These are phyloP conservation scores for Allolobophora icterica DNA, from an alignment of 2,888 invertebrate genomes.

Conservation along the genomic window DNA sequence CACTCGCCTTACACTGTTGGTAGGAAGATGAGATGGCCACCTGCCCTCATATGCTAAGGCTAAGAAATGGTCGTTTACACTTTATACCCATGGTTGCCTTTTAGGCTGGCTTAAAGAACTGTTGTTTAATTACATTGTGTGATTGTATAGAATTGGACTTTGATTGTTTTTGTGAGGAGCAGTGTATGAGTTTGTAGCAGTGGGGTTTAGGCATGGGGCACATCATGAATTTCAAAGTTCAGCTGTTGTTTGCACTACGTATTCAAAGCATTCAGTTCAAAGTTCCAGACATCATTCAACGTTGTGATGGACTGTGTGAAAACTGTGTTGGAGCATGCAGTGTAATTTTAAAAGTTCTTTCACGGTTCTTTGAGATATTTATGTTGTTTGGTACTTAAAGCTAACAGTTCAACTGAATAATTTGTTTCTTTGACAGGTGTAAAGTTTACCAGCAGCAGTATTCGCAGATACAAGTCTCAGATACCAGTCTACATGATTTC, in stretches of 20 bases:
- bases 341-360: neutral
- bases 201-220: neutral
- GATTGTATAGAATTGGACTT: neutral
- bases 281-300: neutral
- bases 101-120: no score
- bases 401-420: neutral
- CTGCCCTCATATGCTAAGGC: no score
- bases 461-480: neutral
- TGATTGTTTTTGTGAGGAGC: neutral
- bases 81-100: no score
- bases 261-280: neutral
- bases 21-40: no score
- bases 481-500: neutral
- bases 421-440: constrained; percentile 11
- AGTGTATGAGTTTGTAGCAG: neutral
- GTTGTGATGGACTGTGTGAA: no score
- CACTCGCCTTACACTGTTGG: no score
- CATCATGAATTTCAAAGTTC: neutral
- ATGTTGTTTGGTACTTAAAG: neutral
- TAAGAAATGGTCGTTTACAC: no score
- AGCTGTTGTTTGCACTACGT: neutral
- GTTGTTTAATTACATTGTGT: neutral
- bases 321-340: neutral
- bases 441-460: neutral
- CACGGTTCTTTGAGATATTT: neutral